phyloP scores from a whole-genome alignment of 2,113 vertebrate species.

The Sander lucioperca region DNA sequence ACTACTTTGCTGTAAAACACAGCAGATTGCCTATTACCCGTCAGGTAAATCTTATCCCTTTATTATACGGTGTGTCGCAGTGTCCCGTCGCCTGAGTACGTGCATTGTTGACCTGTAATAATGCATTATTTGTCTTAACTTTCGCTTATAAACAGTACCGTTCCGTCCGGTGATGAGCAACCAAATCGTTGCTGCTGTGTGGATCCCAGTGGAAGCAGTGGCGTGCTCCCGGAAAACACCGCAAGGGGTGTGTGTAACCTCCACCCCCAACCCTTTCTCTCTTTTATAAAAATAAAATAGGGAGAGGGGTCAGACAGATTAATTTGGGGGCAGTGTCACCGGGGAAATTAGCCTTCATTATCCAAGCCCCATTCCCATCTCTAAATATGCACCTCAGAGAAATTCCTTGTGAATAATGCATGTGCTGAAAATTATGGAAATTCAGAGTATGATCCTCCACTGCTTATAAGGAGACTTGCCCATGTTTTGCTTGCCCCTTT shows the following conservation, averaged over 20 bases:
- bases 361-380: conserved; percentile 16
- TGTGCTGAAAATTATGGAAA: conserved; percentile 61
- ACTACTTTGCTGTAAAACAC: conserved; percentile 67
- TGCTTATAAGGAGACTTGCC: background rate
- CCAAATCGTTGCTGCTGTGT: conserved; percentile 69
- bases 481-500: background rate
- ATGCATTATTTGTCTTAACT: conserved; percentile 41
- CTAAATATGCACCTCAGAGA: conserved; percentile 48
- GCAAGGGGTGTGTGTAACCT: conserved; percentile 63
- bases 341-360: conserved; percentile 62
- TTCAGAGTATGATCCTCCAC: conserved; percentile 14
- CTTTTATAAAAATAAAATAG: no score
- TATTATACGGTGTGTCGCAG: conserved; percentile 11
- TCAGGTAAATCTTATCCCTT: conserved; percentile 15
- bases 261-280: conserved; percentile 1
- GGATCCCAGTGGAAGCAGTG: conserved; percentile 71
- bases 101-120: conserved; percentile 1
- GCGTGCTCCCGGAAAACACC: conserved; percentile 80
- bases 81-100: conserved; percentile 14
- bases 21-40: conserved; percentile 10
- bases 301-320: conserved; percentile 35
- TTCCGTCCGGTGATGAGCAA: conserved; percentile 74
- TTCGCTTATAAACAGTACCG: conserved; percentile 54
- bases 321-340: conserved; percentile 32
- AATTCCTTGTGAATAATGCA: conserved; percentile 64